These are phyloP conservation scores for Scylla paramamosain DNA, from an alignment of 1,140 invertebrate species.

Conservation along the genomic window DNA sequence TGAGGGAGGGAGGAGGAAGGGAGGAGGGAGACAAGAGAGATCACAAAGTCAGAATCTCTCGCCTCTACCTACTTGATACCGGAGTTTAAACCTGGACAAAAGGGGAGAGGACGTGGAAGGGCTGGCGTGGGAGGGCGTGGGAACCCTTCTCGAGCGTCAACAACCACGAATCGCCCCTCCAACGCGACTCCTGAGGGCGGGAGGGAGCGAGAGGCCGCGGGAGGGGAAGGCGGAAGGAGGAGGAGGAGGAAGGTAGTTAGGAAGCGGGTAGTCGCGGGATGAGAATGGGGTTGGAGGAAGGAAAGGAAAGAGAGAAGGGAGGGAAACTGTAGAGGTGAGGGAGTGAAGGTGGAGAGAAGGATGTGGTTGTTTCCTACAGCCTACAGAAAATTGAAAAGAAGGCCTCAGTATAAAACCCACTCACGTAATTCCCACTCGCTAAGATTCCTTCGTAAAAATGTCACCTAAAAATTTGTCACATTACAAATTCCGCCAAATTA, in stretches of 20 bases:
- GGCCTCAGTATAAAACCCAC: too few relatives aligned
- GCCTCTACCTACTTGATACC: not conserved
- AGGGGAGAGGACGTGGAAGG: not conserved
- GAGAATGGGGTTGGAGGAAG: not conserved
- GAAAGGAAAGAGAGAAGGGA: not conserved
- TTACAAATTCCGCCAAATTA: too few relatives aligned
- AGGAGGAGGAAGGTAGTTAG: too few relatives aligned
- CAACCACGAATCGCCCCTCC: not conserved
- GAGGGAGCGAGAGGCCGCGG: not conserved
- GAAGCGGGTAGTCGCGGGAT: too few relatives aligned
- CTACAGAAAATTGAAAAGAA: too few relatives aligned
- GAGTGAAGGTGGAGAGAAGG: not conserved
- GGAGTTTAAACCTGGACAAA: constrained; percentile 43
- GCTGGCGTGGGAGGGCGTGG: constrained; percentile 30
- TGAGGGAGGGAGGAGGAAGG: not conserved
- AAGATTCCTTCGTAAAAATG: too few relatives aligned
- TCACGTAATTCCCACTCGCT: too few relatives aligned
- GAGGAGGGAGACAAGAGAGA: constrained; percentile 1
- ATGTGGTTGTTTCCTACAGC: not conserved
- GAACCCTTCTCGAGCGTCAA: not conserved
- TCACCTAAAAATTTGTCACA: too few relatives aligned
- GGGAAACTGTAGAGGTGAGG: not conserved
- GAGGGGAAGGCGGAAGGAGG: too few relatives aligned
- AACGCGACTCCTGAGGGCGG: not conserved
- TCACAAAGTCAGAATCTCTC: constrained; percentile 12